These are phyloP conservation scores for Catonia carolina DNA, from an alignment of 2,888 invertebrate genomes.

Conservation along the genomic window DNA sequence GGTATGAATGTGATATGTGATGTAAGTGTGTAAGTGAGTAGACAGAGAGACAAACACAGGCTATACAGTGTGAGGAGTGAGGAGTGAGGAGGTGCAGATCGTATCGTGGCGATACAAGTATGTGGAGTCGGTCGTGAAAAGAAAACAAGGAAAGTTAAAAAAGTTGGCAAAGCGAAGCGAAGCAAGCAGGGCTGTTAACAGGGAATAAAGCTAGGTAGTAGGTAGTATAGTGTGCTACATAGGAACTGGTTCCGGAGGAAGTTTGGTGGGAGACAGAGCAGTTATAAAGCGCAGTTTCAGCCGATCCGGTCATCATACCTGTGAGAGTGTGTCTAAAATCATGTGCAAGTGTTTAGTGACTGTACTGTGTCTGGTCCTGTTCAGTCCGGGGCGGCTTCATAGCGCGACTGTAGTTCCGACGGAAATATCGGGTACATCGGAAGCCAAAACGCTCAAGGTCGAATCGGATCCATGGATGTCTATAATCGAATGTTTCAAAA, in stretches of 20 bases:
- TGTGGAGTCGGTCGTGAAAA: too few species aligned
- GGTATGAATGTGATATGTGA: too few species aligned
- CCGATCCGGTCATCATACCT: too few species aligned
- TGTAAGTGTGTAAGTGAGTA: too few species aligned
- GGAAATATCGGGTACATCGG: neutral
- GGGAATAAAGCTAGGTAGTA: neutral
- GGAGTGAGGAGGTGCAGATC: too few species aligned
- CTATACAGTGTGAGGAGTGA: too few species aligned
- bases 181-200: too few species aligned
- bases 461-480: conserved; percentile 14
- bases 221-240: conserved; percentile 2
- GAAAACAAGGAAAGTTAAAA: too few species aligned
- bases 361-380: neutral
- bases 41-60: too few species aligned
- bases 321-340: neutral
- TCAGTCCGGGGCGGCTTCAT: neutral
- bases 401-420: neutral
- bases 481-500: conserved; percentile 11
- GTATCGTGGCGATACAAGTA: too few species aligned
- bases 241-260: neutral
- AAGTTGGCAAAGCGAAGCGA: too few species aligned
- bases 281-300: conserved; percentile 1
- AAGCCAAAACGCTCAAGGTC: conserved; percentile 4
- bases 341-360: conserved; percentile 10
- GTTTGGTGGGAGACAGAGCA: conserved; percentile 5